phyloP scores from a whole-genome alignment of 1,140 invertebrate species.

The Drosophila seguyi region DNA sequence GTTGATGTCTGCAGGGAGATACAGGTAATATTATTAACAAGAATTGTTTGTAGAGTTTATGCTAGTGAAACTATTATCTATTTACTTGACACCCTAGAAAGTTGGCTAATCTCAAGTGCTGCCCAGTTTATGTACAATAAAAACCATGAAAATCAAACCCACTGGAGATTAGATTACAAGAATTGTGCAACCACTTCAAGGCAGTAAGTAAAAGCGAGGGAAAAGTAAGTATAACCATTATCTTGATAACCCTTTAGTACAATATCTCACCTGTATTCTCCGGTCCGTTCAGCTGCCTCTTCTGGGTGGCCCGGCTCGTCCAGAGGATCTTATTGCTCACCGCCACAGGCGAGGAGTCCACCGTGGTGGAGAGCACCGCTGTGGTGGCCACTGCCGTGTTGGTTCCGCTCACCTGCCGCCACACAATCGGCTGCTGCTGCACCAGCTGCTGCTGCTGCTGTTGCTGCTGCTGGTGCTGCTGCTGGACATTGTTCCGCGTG shows the following conservation, averaged over 20 bases:
- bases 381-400: slow-evolving; percentile 73
- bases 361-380: slow-evolving; percentile 64
- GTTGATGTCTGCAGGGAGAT: slow-evolving; percentile 63
- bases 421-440: slow-evolving; percentile 72
- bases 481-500: slow-evolving; percentile 65
- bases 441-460: slow-evolving; percentile 62
- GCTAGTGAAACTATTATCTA: slow-evolving; percentile 1
- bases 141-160: neutral
- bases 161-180: neutral
- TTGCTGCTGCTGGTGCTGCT: slow-evolving; percentile 69
- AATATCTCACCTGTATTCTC: slow-evolving; percentile 76
- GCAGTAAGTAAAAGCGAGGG: too few relatives aligned
- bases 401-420: slow-evolving; percentile 78
- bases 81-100: slow-evolving; percentile 4
- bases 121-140: neutral
- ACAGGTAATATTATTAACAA: too few relatives aligned
- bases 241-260: too few relatives aligned
- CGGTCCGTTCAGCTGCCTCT: slow-evolving; percentile 77
- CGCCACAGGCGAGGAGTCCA: slow-evolving; percentile 60
- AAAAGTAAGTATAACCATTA: neutral
- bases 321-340: slow-evolving; percentile 78
- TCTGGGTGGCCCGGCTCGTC: slow-evolving; percentile 72
- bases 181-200: neutral
- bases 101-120: slow-evolving; percentile 1
- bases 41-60: neutral